A percentile compares a stretch with the other conserved stretches of the same genome.
phyloP scores from a whole-genome alignment of 2,113 vertebrate species.

The Psittacus erithacus region DNA sequence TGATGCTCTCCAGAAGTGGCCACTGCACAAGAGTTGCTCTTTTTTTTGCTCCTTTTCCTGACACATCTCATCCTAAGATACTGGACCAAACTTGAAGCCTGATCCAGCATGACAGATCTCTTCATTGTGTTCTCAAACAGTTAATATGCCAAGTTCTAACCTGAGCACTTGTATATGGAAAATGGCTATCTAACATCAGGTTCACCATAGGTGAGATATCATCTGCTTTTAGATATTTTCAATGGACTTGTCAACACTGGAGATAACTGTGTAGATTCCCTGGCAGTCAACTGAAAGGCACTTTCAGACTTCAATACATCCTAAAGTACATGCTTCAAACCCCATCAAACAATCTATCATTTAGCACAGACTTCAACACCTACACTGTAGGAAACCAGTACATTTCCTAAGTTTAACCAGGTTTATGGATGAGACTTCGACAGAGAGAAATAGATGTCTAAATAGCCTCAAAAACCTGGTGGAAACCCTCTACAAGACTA shows the following conservation, averaged over 20 bases:
- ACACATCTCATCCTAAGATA: not conserved
- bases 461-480: not conserved
- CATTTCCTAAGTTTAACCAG: not conserved
- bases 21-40: not conserved
- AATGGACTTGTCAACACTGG: not conserved
- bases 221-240: not conserved
- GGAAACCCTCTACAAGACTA: not conserved
- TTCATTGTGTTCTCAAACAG: not conserved
- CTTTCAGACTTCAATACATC: not conserved
- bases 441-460: not conserved
- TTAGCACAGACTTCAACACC: not conserved
- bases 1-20: not conserved
- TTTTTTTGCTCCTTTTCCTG: not conserved
- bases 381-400: not conserved
- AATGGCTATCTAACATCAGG: fast-evolving
- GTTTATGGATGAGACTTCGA: not conserved
- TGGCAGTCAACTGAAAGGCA: not conserved
- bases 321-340: not conserved
- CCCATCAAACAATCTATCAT: not conserved
- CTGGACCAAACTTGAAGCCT: not conserved
- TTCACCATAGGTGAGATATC: not conserved
- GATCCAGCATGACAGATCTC: not conserved
- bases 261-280: not conserved
- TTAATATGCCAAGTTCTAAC: not conserved
- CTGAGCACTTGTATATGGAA: not conserved